Base-by-base conservation (phyloP, 2,113 vertebrate genomes). In the Tenebrosternarchus preto region DNA sequence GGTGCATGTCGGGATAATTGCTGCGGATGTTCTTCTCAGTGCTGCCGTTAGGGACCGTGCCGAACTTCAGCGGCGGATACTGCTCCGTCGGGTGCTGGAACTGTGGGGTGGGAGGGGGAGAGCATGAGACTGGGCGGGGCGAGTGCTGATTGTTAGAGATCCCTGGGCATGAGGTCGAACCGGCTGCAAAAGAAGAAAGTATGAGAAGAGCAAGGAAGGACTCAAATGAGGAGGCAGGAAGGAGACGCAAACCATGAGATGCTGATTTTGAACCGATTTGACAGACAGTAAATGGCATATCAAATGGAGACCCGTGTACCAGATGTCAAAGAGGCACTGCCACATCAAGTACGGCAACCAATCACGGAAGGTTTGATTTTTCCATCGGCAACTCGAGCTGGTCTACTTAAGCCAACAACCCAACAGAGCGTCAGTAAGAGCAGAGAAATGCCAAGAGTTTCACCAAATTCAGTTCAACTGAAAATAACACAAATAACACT, bases 1-100 rank as follows among this genome's bases (percentile, higher is more conserved):
- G 94, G 86, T 97, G 95, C 96, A 97, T 97, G 88, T 93, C 95
- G 8, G 95, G 95, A 85, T 97, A 97, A 92, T 97, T 97, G 91
- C 94, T 96, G 82, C 95, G 95, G 83, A 97, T 97, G 80, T 97
- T 97, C 90, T 96, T 96, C 91, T 97, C 96, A 0, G 95, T 97
- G 91, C 95, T 96, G 84, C 96, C 95, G 3, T 97, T 97, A 87
- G 96, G 95, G 85, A 97, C 95, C 0, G 96, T 97, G 81, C 96
- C 96, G 83, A 97, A 97, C 89, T 96, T 96, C 78, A 97, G 91
- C 73, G 96, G 95, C 0, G 96, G 96, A 83, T 96, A 96, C 87
- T 97, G 95, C 88, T 96, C 95, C 84, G 96, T 95, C 20, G 96
- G 96, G 89, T 95, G 93, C 92, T 96, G 96, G 90, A 96, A 97